Conservation (phyloP, 35 echinoderm and acorn worm genomes). For the Hemicentrotus pulcherrimus region DNA sequence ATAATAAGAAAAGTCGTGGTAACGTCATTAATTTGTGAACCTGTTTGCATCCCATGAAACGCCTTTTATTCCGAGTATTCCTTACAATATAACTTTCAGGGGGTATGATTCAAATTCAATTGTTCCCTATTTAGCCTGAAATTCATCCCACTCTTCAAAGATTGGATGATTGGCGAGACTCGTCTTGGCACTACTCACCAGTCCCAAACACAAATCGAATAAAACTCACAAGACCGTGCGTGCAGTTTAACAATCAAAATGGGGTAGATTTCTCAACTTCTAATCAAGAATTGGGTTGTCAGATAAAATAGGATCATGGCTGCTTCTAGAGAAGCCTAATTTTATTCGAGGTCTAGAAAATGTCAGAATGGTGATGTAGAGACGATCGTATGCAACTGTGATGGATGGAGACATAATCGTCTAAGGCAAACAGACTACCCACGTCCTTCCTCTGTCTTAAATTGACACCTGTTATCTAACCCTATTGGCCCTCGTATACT, state of each 20-base stretch:
- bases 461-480: neutral
- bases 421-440: neutral
- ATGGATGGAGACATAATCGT: neutral
- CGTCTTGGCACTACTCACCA: neutral
- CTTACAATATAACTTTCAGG: neutral
- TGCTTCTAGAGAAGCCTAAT: neutral
- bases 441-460: neutral
- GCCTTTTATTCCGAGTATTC: neutral
- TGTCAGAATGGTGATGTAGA: neutral
- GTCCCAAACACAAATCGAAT: slow-evolving; percentile 10
- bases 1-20: neutral
- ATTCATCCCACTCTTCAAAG: neutral
- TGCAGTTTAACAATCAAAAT: slow-evolving; percentile 5
- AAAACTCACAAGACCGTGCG: neutral
- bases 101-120: neutral
- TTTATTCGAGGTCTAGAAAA: slow-evolving; percentile 1
- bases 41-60: no score
- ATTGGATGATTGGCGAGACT: neutral
- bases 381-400: neutral
- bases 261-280: neutral
- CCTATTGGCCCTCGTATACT: neutral
- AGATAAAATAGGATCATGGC: neutral
- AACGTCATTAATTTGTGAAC: neutral
- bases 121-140: neutral
- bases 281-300: neutral